Base-by-base conservation (phyloP, 2,113 vertebrate genomes). In the Xiphophorus maculatus region DNA sequence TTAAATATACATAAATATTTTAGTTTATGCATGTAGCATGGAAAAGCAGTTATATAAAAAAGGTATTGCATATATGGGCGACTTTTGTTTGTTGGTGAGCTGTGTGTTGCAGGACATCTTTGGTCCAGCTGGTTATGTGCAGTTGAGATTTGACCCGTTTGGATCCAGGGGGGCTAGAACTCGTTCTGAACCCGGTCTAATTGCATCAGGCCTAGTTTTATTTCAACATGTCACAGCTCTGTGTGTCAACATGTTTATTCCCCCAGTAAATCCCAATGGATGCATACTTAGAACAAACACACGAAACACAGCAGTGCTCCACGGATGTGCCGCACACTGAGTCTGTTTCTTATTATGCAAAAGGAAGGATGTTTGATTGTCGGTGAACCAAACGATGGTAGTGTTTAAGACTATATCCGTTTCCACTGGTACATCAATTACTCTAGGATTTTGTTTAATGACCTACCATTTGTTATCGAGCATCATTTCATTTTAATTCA, bases 241-340 rank as follows among this genome's bases (percentile, higher is more conserved):
- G 6, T 66, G 40, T 48, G 14, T 63, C 58, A 68, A 54, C 33
- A 65, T 69, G 22, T 66, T 75, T 62, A 62, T 51, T 61, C 32
- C 67, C 40, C 32, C 30, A 64, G 33, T 71, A 63, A 30, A 81
- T 71, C 67, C 73, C 79, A 71, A 17, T 54, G 73, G 63, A 71
- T 70, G 61, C 71, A 73, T 73, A 63, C 70, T 63, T 44, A 44
- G 70, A 72, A 30, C 40, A 72, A 73, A 63, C 28, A 64, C 63
- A 72, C 28, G 63, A 5, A 72, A 29, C 58, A 72, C 67, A 44
- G 25, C 66, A 37, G 8, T 69, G 71, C 68, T 71, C 62, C 35
- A 64, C 17, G 3, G 51, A 74, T 69, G 37, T 12, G 35, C n/a
- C 63, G 30, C 40, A 62, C 67, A 4, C 48, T 48, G 67, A 51